Conservation (phyloP, 2,113 vertebrate genomes). For the Corythornis madagascariensis region DNA sequence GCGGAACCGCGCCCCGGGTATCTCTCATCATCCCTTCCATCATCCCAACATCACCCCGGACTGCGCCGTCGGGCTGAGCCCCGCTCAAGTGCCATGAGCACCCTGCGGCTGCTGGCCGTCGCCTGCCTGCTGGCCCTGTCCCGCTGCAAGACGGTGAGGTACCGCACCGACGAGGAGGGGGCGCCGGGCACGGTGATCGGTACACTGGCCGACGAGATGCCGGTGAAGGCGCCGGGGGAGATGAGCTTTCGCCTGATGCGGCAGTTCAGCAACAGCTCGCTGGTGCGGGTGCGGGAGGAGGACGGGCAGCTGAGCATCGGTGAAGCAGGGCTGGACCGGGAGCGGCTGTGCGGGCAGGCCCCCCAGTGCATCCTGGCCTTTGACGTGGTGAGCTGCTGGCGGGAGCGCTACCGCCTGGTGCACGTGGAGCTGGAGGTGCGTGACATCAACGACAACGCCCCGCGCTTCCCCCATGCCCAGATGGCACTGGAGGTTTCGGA, state of each 20-base stretch:
- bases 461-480: slow-evolving; percentile 86
- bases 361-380: slow-evolving; percentile 89
- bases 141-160: slow-evolving; percentile 86
- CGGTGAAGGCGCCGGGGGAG: slow-evolving; percentile 83
- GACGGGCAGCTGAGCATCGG: slow-evolving; percentile 91
- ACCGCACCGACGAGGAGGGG: slow-evolving; percentile 90
- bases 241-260: slow-evolving; percentile 94
- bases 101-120: slow-evolving; percentile 65
- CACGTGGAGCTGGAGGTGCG: slow-evolving; percentile 95
- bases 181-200: slow-evolving; percentile 91
- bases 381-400: slow-evolving; percentile 92
- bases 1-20: fast-evolving
- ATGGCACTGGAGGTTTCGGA: slow-evolving; percentile 89
- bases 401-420: slow-evolving; percentile 90
- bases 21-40: fast-evolving
- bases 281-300: slow-evolving; percentile 88
- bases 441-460: slow-evolving; percentile 94
- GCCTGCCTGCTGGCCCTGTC: slow-evolving; percentile 72
- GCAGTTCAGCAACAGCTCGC: slow-evolving; percentile 89
- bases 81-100: slow-evolving; percentile 50
- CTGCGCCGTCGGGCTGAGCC: slow-evolving; percentile 5
- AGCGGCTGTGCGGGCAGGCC: slow-evolving; percentile 86
- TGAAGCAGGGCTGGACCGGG: slow-evolving; percentile 89
- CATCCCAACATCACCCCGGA: neutral
- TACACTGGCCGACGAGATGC: slow-evolving; percentile 91